phyloP scores from a whole-genome alignment of 2,113 vertebrate species.

The Sturnira hondurensis region DNA sequence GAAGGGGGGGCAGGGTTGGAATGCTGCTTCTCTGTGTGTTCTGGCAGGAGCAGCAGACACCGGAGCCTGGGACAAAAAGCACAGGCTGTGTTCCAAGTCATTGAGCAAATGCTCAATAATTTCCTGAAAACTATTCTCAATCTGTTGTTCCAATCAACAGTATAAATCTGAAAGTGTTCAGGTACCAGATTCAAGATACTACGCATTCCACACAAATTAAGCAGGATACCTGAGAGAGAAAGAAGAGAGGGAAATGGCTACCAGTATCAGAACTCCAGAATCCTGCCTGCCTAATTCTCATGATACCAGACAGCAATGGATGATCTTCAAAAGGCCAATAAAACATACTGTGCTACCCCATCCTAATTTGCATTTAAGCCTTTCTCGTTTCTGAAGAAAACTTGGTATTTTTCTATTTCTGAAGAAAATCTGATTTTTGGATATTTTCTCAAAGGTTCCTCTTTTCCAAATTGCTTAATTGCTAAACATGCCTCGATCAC shows the following conservation, averaged over 20 bases:
- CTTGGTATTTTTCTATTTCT: background rate
- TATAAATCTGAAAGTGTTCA: background rate
- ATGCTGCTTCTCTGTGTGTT: background rate
- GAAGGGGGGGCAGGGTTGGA: background rate
- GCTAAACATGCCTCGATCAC: background rate
- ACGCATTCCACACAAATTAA: background rate
- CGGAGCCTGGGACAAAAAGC: background rate
- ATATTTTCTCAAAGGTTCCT: background rate
- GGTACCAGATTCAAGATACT: background rate
- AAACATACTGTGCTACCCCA: background rate
- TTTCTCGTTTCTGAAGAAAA: constrained; percentile 3
- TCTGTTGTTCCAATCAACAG: background rate
- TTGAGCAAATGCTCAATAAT: background rate
- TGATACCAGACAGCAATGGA: background rate
- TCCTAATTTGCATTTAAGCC: background rate
- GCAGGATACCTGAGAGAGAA: background rate
- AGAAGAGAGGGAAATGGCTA: background rate
- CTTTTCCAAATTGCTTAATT: constrained; percentile 30
- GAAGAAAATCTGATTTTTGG: background rate
- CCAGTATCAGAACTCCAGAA: background rate
- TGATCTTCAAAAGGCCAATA: constrained; percentile 8
- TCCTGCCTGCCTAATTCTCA: background rate
- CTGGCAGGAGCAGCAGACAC: background rate
- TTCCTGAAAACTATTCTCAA: background rate
- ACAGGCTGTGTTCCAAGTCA: background rate